Conservation (phyloP, 2,888 invertebrate species). For the Clusia tigrina region DNA sequence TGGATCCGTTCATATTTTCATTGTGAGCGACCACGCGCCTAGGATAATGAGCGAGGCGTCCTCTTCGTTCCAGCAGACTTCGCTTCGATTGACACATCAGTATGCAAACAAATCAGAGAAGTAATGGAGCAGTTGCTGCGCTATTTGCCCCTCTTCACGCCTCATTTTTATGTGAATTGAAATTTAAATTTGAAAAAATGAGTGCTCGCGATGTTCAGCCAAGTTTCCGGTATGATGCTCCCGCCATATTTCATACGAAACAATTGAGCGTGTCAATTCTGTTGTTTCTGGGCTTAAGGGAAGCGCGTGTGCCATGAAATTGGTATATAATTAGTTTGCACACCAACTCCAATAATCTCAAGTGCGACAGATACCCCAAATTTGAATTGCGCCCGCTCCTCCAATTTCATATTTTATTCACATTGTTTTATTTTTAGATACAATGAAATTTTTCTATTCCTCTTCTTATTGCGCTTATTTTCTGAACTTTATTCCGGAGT, state of each 20-base stretch:
- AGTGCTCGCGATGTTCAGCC: conserved; percentile 12
- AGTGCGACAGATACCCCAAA: no score
- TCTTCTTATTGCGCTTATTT: no score
- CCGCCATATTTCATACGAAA: conserved; percentile 52
- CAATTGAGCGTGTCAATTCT: conserved; percentile 53
- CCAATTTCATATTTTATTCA: no score
- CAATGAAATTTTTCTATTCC: no score
- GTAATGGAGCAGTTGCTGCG: conserved; percentile 53
- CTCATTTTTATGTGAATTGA: conserved; percentile 52
- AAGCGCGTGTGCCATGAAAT: conserved; percentile 52
- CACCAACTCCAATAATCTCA: no score
- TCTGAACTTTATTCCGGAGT: no score
- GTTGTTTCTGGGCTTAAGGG: conserved; percentile 35
- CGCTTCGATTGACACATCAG: conserved; percentile 28
- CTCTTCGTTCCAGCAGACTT: background rate
- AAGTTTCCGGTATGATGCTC: conserved; percentile 23
- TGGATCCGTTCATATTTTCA: background rate
- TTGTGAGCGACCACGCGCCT: background rate
- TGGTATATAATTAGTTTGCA: conserved; percentile 43
- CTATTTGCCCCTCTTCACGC: conserved; percentile 54
- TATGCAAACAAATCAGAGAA: conserved; percentile 52
- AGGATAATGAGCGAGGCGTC: background rate
- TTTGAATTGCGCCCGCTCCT: no score
- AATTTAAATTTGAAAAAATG: conserved; percentile 39
- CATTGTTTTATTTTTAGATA: no score